phyloP scores from a whole-genome alignment of 1,140 invertebrate genomes.

The Bombus polaris region DNA sequence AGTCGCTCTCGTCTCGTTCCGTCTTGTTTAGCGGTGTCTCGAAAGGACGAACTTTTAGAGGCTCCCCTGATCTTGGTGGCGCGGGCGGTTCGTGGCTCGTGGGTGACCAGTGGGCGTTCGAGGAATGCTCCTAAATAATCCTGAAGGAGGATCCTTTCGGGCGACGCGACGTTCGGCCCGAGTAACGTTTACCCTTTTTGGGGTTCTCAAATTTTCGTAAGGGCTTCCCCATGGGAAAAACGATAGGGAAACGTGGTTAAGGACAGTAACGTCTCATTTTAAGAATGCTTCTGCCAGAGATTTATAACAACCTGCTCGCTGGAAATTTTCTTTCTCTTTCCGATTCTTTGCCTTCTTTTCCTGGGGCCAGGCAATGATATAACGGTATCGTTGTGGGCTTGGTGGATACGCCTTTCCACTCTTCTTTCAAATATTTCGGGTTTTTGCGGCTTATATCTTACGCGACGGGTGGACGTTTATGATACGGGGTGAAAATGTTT shows the following conservation, averaged over 20 bases:
- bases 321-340: not conserved
- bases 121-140: slow-evolving; percentile 74
- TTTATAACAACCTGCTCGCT: slow-evolving; percentile 25
- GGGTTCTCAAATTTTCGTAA: slow-evolving; percentile 64
- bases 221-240: slow-evolving; percentile 31
- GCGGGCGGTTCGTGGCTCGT: slow-evolving; percentile 51
- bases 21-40: slow-evolving; percentile 45
- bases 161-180: not conserved
- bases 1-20: slow-evolving; percentile 21
- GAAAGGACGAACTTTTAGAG: slow-evolving; percentile 37
- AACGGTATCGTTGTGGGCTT: not conserved
- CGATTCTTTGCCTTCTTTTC: not conserved
- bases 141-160: slow-evolving; percentile 47
- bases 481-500: not conserved
- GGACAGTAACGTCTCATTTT: slow-evolving; percentile 36
- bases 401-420: not conserved
- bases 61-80: slow-evolving; percentile 15
- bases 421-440: not conserved
- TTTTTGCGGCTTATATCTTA: not conserved
- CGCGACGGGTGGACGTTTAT: not conserved
- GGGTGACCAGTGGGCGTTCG: slow-evolving; percentile 68
- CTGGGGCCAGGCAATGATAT: not conserved
- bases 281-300: slow-evolving; percentile 12
- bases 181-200: slow-evolving; percentile 53
- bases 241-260: slow-evolving; percentile 30